Conservation (phyloP, 2,888 invertebrate species). For the Cantharis lateralis region DNA sequence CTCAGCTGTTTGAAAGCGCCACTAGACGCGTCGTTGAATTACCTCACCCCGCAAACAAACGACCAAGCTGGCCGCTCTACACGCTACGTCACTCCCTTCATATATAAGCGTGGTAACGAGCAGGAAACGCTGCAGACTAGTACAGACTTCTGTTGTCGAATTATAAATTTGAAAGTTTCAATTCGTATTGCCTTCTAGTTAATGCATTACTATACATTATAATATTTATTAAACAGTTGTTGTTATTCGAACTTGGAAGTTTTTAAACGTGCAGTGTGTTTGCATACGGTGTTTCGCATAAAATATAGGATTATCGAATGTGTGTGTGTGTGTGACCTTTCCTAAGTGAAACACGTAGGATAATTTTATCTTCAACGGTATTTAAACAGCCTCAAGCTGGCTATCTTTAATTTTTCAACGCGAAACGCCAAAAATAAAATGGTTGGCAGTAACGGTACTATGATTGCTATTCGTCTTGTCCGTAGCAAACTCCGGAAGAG, state of each 20-base stretch:
- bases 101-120: constrained; percentile 29
- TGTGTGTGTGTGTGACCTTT: neutral
- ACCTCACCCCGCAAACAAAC: constrained; percentile 20
- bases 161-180: neutral
- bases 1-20: constrained; percentile 37
- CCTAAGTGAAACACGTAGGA: neutral
- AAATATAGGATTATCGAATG: neutral
- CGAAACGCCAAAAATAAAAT: constrained; percentile 56
- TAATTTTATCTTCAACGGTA: neutral
- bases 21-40: constrained; percentile 35
- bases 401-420: constrained; percentile 51
- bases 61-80: constrained; percentile 21
- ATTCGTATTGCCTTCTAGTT: neutral
- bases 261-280: neutral
- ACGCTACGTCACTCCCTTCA: constrained; percentile 27
- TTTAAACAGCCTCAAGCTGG: constrained; percentile 47
- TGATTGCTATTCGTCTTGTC: constrained; percentile 89
- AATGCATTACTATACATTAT: neutral
- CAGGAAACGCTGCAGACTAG: constrained; percentile 40
- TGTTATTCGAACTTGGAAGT: neutral
- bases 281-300: neutral
- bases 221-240: neutral
- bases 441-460: constrained; percentile 85
- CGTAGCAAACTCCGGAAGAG: constrained; percentile 88
- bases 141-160: neutral